These are phyloP conservation scores for Stenichneumon culpator DNA, from an alignment of 2,888 invertebrate genomes.

Conservation along the genomic window DNA sequence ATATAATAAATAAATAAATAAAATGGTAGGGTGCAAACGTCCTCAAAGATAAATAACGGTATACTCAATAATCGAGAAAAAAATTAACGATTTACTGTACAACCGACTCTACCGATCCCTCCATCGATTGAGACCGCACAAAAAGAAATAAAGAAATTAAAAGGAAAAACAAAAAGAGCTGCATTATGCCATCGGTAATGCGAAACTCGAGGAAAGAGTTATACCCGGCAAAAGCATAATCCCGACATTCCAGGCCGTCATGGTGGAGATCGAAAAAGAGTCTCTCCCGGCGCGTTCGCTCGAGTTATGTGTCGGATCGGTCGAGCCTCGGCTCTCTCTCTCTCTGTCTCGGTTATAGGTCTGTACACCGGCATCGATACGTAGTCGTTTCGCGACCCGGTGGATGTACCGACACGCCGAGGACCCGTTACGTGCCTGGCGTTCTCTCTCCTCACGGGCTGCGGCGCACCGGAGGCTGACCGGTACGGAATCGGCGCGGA, in stretches of 20 bases:
- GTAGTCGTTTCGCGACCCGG: constrained; percentile 63
- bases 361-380: constrained; percentile 6
- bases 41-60: too few species aligned
- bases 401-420: constrained; percentile 29
- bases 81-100: too few species aligned
- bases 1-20: too few species aligned
- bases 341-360: constrained; percentile 16
- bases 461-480: constrained; percentile 22
- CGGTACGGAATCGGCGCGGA: constrained; percentile 56
- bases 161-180: not conserved
- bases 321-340: constrained; percentile 34
- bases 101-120: too few species aligned
- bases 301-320: constrained; percentile 64
- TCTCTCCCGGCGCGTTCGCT: constrained; percentile 45
- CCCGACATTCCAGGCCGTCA: constrained; percentile 59
- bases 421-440: constrained; percentile 59
- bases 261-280: constrained; percentile 60
- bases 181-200: constrained; percentile 57
- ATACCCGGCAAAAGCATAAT: constrained; percentile 55
- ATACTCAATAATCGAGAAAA: too few species aligned
- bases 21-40: too few species aligned
- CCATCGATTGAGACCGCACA: too few species aligned
- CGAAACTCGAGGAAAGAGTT: constrained; percentile 53
- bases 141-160: too few species aligned
- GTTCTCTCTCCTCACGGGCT: not conserved